Percentiles rank a stretch among this genome's conserved stretches.
Conservation (phyloP, 1,140 invertebrate genomes). For the Musca vetustissima region DNA sequence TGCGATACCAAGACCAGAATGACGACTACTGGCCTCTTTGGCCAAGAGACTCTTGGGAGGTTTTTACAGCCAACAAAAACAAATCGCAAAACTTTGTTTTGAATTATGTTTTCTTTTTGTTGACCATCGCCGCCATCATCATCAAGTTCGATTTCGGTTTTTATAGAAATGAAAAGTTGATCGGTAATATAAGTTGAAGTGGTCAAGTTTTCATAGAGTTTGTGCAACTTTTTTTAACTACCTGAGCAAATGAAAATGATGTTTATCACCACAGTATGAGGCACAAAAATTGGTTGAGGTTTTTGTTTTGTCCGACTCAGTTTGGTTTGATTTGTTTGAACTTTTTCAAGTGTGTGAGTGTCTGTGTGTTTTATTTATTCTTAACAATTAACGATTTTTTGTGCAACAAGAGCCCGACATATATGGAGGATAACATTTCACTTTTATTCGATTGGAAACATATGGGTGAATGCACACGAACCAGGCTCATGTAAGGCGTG, state of each 20-base stretch:
- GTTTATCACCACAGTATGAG: background rate
- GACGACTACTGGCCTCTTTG: too few relatives aligned
- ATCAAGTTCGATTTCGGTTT: constrained; percentile 1
- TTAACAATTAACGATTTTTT: too few relatives aligned
- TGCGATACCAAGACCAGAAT: too few relatives aligned
- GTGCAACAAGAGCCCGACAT: too few relatives aligned
- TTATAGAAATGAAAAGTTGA: constrained; percentile 16
- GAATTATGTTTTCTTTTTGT: too few relatives aligned
- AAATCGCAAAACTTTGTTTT: too few relatives aligned
- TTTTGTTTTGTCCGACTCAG: background rate
- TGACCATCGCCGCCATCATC: too few relatives aligned
- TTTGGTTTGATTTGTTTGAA: background rate
- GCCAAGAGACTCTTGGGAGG: too few relatives aligned
- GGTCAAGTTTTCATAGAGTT: background rate
- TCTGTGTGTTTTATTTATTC: background rate
- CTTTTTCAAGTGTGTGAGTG: background rate
- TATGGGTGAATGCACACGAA: background rate
- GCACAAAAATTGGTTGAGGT: background rate
- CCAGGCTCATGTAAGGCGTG: too few relatives aligned
- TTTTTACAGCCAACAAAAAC: too few relatives aligned
- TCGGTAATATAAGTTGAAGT: background rate
- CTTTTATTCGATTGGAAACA: background rate
- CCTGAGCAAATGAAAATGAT: constrained; percentile 10
- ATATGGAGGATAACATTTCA: constrained; percentile 4
- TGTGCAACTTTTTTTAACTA: constrained; percentile 2